phyloP scores from a whole-genome alignment of 2,797 vertebrate species.

The Pangasius mekongensis region DNA sequence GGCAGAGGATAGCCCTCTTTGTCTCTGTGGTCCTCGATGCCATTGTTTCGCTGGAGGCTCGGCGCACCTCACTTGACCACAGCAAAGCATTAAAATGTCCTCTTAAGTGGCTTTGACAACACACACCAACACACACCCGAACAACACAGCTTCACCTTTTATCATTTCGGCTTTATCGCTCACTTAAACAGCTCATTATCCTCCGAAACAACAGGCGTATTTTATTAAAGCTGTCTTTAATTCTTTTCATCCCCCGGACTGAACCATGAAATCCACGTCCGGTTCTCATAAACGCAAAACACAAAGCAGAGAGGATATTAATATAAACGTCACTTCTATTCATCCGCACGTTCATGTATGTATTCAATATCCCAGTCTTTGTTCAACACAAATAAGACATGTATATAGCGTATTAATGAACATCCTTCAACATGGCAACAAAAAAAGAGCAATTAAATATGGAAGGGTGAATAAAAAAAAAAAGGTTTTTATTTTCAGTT shows the following conservation, averaged over 20 bases:
- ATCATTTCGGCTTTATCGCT: not conserved
- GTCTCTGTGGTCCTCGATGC: constrained; percentile 80
- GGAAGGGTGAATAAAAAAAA: constrained; percentile 10
- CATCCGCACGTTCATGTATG: constrained; percentile 6
- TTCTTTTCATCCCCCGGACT: constrained; percentile 1
- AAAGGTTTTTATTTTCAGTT: constrained; percentile 24
- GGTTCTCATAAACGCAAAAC: not conserved
- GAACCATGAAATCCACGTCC: constrained; percentile 12
- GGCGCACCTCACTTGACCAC: constrained; percentile 85
- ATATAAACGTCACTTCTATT: constrained; percentile 31
- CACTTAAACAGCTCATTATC: not conserved
- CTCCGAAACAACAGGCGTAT: not conserved
- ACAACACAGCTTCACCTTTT: constrained; percentile 29
- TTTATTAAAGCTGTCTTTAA: constrained; percentile 13
- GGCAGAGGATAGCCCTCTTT: constrained; percentile 80
- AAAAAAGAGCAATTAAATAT: constrained; percentile 33
- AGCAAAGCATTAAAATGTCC: constrained; percentile 83
- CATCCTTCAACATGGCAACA: constrained; percentile 1
- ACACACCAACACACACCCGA: constrained; percentile 54
- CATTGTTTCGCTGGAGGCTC: constrained; percentile 82
- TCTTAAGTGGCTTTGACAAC: constrained; percentile 75
- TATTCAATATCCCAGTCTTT: constrained; percentile 37
- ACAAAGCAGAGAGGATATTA: constrained; percentile 30
- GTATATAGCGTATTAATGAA: constrained; percentile 22
- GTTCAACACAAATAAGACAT: constrained; percentile 14